Base-by-base conservation (phyloP, 23 tunicate genomes). In the Clavelina lepadiformis region DNA sequence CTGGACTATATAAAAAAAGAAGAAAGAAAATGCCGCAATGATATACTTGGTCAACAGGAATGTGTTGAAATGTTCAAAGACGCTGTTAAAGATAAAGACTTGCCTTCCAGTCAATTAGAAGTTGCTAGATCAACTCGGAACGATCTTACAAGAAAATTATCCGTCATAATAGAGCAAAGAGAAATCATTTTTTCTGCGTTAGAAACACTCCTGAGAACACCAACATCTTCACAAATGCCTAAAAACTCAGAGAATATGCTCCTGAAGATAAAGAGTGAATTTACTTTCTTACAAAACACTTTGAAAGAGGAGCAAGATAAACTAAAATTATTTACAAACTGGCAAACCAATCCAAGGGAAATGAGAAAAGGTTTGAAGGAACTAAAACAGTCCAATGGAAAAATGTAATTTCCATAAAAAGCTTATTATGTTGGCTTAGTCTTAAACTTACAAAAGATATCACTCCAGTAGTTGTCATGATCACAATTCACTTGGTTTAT, bases 21-120 rank as follows among this genome's bases (percentile, higher is more conserved):
- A 34, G 91, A 83, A 60, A 67, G 28, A 26, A 49, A 58, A 29
- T n/a, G 61, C 5, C 55, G 91, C 46, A 67, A 67, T 20, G 44
- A 61, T 47, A 60, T 83, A 15, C 77, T 83, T 34, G 91, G 82
- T 24, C 71, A 83, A 47, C 91, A 83, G 61, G 82, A 72, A 25
- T 35, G 63, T 36, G 91, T 83, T n/a, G 91, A 83, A 68, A 83
- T 83, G 91, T 74, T 83, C 27, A 83, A 75, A 50, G 0, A 36
- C 18, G 91, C 91, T 45, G 63, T 74, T 34, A 25, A 35, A 45
- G 41, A 47, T 20, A 45, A 74, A 26, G 71, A 64, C 38, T 72
- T 83, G 0, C 49, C 74, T 7, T 68, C 41, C n/a, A 35, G 61
- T 21, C 51, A 74, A 27, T 30, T 83, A 33, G 73, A 81, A 34